Base-by-base conservation (phyloP, 2,797 vertebrate species). In the Morus bassanus region DNA sequence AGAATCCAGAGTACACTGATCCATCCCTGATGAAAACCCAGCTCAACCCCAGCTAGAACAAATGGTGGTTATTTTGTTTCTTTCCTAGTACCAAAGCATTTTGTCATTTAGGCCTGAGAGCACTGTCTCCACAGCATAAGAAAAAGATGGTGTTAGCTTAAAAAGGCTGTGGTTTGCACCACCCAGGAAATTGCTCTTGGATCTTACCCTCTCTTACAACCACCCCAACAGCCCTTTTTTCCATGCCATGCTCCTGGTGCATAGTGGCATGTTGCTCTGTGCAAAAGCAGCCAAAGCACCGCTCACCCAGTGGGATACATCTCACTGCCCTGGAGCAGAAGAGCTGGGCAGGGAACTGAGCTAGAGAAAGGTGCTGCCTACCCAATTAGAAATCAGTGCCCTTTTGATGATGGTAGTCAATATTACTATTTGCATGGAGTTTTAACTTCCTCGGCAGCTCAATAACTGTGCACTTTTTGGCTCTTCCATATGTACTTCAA, bases 21-120 rank as follows among this genome's bases (percentile, higher is more conserved):
- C 83, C 18, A 8, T 89, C 56, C 24, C 54, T 28, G 37, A 74
- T 63, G 57, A 86, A 96, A 97, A 86, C 61, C n/a, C 41, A 85
- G 33, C 91, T 78, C 45, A 77, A 57, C 6, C 4, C 37, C 51
- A 70, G n/a, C 39, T 51, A 10, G 35, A 78, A 64, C 9, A 57
- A 75, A 85, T 27, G 25, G 54, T 21, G 28, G 23, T 63, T 82
- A n/a, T 91, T 93, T 89, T 56, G 31, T 84, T 88, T 67, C 18
- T 65, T 84, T 88, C 51, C 41, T 18, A 17, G 33, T 31, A 50
- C 19, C 17, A 23, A 74, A 91, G 16, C 7, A 28, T 51, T 77
- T 85, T 64, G 17, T 56, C 22, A 74, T 81, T 56, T 50, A 53
- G 51, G 21, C 51, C 39, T 76, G 33, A 37, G 50, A 37, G 31